Evolutionary conservation across 2,113 vertebrate genomes (phyloP).

Genomic region (Hydrochoerus hydrochaeris): DNA sequence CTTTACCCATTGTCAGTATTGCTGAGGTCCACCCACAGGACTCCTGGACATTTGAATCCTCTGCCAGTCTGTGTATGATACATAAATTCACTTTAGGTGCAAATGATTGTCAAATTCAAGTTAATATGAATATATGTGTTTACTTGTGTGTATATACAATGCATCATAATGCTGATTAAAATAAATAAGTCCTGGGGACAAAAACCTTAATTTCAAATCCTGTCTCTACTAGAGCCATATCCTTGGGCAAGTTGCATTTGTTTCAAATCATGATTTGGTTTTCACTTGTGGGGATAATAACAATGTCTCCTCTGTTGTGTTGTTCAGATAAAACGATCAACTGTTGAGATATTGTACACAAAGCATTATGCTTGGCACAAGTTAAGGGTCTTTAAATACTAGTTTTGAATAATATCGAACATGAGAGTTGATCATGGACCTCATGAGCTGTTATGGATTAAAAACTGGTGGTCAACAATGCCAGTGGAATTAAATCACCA

Average conservation of each 20-base stretch:
- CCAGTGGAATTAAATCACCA: too few relatives aligned
- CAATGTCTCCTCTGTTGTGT: too few relatives aligned
- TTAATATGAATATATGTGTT: not conserved
- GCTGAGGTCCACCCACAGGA: slow-evolving; percentile 29
- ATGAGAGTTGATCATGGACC: not conserved
- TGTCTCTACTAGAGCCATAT: not conserved
- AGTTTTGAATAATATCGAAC: not conserved
- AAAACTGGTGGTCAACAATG: too few relatives aligned
- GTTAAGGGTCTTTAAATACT: not conserved
- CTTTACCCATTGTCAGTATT: slow-evolving; percentile 62
- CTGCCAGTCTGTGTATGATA: not conserved
- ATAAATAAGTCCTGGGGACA: not conserved
- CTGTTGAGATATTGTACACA: not conserved
- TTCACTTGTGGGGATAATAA: not conserved
- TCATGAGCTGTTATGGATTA: too few relatives aligned
- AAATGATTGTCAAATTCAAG: slow-evolving; percentile 55
- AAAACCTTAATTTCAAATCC: not conserved
- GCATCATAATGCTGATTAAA: not conserved
- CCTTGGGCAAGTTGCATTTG: not conserved
- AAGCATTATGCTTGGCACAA: not conserved
- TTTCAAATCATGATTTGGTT: not conserved
- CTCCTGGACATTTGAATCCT: slow-evolving; percentile 49
- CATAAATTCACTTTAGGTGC: slow-evolving; percentile 52
- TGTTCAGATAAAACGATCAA: not conserved
- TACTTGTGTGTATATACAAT: not conserved